phyloP scores from a whole-genome alignment of 2,797 vertebrate genomes.

The Paratrypauchen microcephalus region DNA sequence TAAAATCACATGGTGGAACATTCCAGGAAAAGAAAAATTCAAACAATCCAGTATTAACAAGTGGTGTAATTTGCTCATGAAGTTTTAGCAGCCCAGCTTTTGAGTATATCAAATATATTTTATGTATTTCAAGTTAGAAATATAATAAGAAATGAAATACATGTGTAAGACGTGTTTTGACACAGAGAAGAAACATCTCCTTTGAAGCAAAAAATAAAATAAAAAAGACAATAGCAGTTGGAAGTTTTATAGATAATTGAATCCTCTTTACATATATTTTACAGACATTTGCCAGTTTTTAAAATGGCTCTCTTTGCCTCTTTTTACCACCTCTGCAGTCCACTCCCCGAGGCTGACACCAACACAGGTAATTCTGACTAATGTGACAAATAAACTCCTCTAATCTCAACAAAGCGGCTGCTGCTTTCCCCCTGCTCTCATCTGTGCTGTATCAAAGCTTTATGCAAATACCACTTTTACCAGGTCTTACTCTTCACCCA shows the following conservation, averaged over 20 bases:
- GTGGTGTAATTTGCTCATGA: too few species aligned
- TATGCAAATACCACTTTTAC: slow-evolving; percentile 75
- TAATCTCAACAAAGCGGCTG: slow-evolving; percentile 79
- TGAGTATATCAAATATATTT: too few species aligned
- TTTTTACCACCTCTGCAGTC: slow-evolving; percentile 8
- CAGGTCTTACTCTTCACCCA: slow-evolving; percentile 63
- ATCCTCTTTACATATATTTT: not conserved
- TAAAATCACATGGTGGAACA: too few species aligned
- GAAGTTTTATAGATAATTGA: not conserved
- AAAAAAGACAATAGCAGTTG: not conserved
- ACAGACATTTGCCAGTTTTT: not conserved
- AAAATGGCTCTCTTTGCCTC: slow-evolving; percentile 34
- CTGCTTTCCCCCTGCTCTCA: slow-evolving; percentile 64
- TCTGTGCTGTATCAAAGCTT: slow-evolving; percentile 79
- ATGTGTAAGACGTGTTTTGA: not conserved
- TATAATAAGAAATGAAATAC: not conserved
- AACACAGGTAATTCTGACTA: slow-evolving; percentile 80
- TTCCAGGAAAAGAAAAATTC: too few species aligned
- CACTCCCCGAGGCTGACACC: slow-evolving; percentile 58
- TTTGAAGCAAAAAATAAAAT: not conserved
- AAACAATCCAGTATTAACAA: too few species aligned
- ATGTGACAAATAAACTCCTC: slow-evolving; percentile 81
- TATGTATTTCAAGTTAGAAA: too few species aligned
- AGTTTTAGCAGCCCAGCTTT: too few species aligned
- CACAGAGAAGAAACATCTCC: not conserved